Evolutionary conservation across 1,140 invertebrate genomes (phyloP), one percentile per base, ranked within the genome.

Genomic region (Penaeus indicus): DNA sequence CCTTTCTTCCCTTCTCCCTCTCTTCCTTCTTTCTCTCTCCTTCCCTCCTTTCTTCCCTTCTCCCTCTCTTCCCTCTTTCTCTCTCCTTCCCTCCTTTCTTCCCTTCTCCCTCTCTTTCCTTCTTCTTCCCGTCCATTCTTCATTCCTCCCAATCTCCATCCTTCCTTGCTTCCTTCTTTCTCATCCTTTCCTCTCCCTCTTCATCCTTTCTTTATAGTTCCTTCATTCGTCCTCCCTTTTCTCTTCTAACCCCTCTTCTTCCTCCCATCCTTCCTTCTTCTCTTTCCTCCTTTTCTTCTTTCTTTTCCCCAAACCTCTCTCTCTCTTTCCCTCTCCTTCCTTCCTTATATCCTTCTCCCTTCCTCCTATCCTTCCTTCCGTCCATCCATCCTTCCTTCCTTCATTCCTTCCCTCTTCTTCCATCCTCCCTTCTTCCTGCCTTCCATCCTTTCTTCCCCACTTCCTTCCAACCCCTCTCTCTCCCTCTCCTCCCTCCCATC

Each of bases 1-100:
- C 80, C 62, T n/a, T 63, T 60, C 62, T 60, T 82, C 80, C 27
- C 38, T 42, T 42, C 7, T 42, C 3, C 38, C 38, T 2, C 2
- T 32, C 32, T 32, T 32, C 38, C 38, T 4, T 8, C 7, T 42
- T 42, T 42, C 38, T 42, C 38, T 42, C 38, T 8, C 38, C 7
- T 42, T 8, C n/a, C 22, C 38, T 77, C 69, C 60, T 69, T 77
- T 54, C 60, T 69, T 85, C 69, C 60, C 84, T 60, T 54, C 75
- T 69, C 47, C 27, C 7, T 60, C 27, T 61, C 63, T 42, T 47
- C 54, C 25, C 25, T 25, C 42, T 62, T 42, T 47, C 19, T 42
- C 25, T 47, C 42, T 79, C 32, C 21, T 21, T 38, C 27, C 22
- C 60, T 38, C 27, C 11, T 19, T 32, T 42, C 22, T 42, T 79